Conservation (phyloP, 2,888 invertebrate species). For the Dysmachus trigonus region DNA sequence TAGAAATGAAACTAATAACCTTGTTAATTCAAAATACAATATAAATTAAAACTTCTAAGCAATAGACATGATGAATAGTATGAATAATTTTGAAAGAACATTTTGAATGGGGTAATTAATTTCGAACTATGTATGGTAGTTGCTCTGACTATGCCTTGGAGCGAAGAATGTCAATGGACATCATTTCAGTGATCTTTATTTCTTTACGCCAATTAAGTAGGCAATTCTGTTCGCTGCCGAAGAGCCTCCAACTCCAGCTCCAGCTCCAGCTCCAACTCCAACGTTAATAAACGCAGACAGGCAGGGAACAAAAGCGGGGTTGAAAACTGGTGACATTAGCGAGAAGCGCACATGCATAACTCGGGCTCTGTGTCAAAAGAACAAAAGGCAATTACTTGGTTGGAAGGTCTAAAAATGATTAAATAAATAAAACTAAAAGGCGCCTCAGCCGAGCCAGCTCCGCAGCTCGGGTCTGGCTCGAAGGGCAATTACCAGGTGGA, state of each 20-base stretch:
- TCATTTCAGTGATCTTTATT: background rate
- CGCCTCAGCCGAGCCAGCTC: background rate
- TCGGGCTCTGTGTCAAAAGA: background rate
- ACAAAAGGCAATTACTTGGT: slow-evolving; percentile 29
- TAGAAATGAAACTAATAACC: too few relatives aligned
- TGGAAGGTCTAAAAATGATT: slow-evolving; percentile 8
- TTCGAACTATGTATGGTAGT: background rate
- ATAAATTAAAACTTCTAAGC: background rate
- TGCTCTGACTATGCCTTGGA: background rate
- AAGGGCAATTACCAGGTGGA: slow-evolving; percentile 20
- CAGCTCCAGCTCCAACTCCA: too few relatives aligned
- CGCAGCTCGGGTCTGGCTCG: background rate
- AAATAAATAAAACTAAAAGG: slow-evolving; percentile 20
- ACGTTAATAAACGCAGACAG: background rate
- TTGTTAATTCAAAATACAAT: too few relatives aligned
- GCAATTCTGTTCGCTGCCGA: background rate
- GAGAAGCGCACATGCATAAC: background rate
- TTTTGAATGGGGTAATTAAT: background rate
- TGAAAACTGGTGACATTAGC: background rate
- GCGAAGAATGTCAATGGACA: background rate
- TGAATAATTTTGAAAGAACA: background rate
- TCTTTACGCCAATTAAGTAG: background rate
- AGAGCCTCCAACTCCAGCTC: background rate
- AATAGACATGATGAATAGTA: background rate
- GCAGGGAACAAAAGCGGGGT: background rate